Evolutionary conservation across 1,140 invertebrate genomes (phyloP).

Genomic region (Battus philenor): DNA sequence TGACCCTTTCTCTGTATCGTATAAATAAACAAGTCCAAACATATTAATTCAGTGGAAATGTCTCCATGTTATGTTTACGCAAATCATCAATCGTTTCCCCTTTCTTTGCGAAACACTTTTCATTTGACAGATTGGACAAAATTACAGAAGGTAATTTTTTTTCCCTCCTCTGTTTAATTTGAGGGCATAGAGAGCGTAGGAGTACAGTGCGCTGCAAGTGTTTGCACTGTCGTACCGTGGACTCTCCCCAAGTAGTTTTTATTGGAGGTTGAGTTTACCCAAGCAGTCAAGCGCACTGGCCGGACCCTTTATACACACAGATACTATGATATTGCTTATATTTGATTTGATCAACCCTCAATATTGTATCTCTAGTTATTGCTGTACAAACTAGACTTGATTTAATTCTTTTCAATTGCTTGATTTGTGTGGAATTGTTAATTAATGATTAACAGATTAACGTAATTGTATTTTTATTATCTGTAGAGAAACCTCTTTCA

Average conservation of each 20-base stretch:
- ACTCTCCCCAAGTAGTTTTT: constrained; percentile 59
- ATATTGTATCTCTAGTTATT: constrained; percentile 27
- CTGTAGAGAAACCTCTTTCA: no score
- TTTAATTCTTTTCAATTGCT: constrained; percentile 11
- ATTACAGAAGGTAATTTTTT: constrained; percentile 62
- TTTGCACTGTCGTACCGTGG: constrained; percentile 46
- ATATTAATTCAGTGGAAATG: no score
- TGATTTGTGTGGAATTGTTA: no score
- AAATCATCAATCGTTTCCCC: constrained; percentile 57
- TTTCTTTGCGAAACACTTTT: constrained; percentile 70
- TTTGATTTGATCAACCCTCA: constrained; percentile 47
- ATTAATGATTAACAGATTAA: no score
- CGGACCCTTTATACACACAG: constrained; percentile 38
- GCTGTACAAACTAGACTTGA: constrained; percentile 26
- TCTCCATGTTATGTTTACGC: no score
- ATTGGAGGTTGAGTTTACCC: constrained; percentile 58
- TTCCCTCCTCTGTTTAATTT: no score
- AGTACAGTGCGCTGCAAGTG: constrained; percentile 38
- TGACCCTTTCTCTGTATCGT: no score
- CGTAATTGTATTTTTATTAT: no score
- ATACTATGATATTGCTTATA: constrained; percentile 52
- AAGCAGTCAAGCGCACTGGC: constrained; percentile 37
- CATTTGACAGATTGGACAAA: constrained; percentile 72
- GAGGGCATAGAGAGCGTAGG: constrained; percentile 50
- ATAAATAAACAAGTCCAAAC: no score